Percentiles rank a stretch among this genome's conserved stretches.
Evolutionary conservation across 2,888 invertebrate species (phyloP).

Genomic region (Eupithecia abbreviata): DNA sequence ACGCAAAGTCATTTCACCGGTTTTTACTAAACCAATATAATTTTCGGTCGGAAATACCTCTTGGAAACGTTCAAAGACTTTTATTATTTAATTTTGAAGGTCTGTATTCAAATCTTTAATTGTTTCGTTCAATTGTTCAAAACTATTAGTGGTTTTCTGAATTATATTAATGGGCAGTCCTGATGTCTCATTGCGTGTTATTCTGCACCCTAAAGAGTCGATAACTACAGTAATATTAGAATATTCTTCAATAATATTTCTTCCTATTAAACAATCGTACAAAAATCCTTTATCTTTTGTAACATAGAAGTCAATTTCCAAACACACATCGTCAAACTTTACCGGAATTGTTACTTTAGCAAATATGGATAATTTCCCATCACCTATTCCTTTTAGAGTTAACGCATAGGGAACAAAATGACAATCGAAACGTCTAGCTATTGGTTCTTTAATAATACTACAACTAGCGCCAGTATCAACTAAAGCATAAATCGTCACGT

Average conservation of each 20-base stretch:
- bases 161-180: neutral
- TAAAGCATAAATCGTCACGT: neutral
- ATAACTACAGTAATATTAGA: neutral
- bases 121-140: neutral
- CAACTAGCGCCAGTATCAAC: neutral
- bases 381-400: neutral
- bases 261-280: neutral
- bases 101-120: neutral
- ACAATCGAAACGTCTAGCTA: neutral
- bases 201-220: neutral
- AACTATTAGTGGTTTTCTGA: neutral
- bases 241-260: neutral
- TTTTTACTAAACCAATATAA: conserved; percentile 13
- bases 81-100: neutral
- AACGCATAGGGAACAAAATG: neutral
- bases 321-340: neutral
- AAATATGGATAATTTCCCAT: neutral
- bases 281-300: neutral
- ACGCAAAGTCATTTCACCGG: too few species aligned
- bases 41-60: neutral
- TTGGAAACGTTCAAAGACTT: neutral
- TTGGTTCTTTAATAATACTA: conserved; percentile 1
- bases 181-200: neutral
- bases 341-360: neutral
- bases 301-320: neutral